A percentile compares a stretch with the other conserved stretches of the same genome.
Conservation (phyloP, 2,888 invertebrate genomes). For the Gibbula magus region DNA sequence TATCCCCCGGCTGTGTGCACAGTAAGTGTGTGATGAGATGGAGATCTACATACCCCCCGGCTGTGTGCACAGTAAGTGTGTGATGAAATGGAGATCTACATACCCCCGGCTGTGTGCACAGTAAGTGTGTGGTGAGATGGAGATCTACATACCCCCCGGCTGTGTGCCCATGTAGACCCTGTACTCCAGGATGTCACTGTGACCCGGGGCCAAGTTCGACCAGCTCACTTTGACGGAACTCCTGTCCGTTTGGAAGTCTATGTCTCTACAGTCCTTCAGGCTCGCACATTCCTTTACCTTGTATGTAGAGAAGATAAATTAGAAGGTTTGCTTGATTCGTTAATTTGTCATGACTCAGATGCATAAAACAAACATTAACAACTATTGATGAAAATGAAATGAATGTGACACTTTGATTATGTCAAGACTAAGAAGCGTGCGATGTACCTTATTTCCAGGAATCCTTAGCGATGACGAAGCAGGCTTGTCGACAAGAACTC, state of each 20-base stretch:
- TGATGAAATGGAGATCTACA: too few species aligned
- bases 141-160: neutral
- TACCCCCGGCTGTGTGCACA: too few species aligned
- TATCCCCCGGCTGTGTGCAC: too few species aligned
- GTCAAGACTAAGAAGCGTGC: neutral
- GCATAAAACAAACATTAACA: too few species aligned
- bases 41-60: too few species aligned
- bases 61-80: too few species aligned
- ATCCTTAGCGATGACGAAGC: neutral
- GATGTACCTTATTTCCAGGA: neutral
- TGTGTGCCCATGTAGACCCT: neutral
- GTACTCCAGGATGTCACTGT: neutral
- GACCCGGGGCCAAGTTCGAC: neutral
- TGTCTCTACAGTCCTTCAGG: neutral
- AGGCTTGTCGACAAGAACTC: conserved; percentile 2
- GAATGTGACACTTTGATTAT: neutral
- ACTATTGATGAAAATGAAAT: too few species aligned
- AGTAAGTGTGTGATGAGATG: too few species aligned
- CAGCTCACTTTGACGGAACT: neutral
- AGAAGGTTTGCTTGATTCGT: too few species aligned
- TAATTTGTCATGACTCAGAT: too few species aligned
- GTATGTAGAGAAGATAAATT: neutral
- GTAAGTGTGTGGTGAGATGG: too few species aligned
- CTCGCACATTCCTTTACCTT: neutral
- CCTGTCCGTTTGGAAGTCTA: neutral